Conservation (phyloP, 2,797 vertebrate genomes). For the Peromyscus aztecus region DNA sequence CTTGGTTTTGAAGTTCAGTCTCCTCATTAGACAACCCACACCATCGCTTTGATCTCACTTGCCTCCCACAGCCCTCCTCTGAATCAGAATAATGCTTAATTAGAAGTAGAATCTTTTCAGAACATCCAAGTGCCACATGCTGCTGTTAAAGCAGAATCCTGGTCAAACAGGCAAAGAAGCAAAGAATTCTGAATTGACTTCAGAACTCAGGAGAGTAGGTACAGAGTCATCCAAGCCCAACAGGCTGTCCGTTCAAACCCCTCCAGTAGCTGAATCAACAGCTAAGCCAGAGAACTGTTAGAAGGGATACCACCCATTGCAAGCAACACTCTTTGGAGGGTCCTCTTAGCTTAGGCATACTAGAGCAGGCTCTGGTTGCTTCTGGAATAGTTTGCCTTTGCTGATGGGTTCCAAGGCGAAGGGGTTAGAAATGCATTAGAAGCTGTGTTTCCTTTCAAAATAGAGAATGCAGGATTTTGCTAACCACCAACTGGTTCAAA, state of each 20-base stretch:
- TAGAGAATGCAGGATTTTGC: neutral
- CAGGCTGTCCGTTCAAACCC: neutral
- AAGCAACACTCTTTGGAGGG: neutral
- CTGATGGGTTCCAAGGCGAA: neutral
- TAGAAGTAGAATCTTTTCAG: neutral
- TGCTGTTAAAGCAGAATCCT: neutral
- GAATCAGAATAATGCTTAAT: neutral
- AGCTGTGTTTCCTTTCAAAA: neutral
- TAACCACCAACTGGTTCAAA: neutral
- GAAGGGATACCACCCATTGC: neutral
- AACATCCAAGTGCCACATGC: neutral
- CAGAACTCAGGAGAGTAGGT: neutral
- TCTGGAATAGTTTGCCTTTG: neutral
- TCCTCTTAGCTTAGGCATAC: neutral
- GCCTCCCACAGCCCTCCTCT: neutral
- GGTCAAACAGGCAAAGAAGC: neutral
- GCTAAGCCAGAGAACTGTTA: neutral
- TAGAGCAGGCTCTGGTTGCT: neutral
- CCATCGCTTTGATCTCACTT: neutral
- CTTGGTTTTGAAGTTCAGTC: neutral
- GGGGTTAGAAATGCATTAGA: neutral
- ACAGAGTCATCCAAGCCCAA: neutral
- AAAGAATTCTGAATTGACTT: neutral
- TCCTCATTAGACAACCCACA: neutral
- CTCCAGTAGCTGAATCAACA: neutral